Conservation (phyloP, 2,113 vertebrate species). For the Delphinus delphis region DNA sequence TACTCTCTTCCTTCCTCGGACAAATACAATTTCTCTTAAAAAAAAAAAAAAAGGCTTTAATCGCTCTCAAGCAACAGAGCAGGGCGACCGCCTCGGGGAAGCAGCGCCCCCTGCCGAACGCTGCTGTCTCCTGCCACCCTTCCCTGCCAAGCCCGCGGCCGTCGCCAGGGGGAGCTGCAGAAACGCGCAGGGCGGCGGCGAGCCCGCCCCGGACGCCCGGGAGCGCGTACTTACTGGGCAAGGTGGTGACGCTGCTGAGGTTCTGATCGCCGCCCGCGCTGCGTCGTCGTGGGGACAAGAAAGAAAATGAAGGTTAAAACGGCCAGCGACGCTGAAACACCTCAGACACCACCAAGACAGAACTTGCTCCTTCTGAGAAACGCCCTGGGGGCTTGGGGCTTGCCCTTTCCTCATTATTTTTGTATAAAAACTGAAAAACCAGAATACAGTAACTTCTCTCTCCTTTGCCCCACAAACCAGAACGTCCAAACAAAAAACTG, state of each 20-base stretch:
- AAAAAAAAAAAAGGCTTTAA: not conserved
- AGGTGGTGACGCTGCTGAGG: conserved; percentile 80
- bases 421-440: not conserved
- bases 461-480: no score
- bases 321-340: not conserved
- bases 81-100: not conserved
- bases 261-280: conserved; percentile 84
- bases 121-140: not conserved
- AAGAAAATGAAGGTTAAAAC: not conserved
- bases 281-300: conserved; percentile 20
- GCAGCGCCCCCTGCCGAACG: conserved; percentile 43
- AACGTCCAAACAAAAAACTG: not conserved
- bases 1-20: not conserved
- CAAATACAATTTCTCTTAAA: not conserved
- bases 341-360: not conserved
- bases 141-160: not conserved
- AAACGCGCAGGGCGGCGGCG: not conserved
- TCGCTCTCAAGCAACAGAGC: not conserved
- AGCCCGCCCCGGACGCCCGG: accelerated
- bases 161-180: not conserved
- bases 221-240: conserved; percentile 83
- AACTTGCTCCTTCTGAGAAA: not conserved
- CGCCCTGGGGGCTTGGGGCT: no score
- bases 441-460: not conserved
- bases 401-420: not conserved